Conservation (phyloP, 2,113 vertebrate species). For the Ictidomys tridecemlineatus region DNA sequence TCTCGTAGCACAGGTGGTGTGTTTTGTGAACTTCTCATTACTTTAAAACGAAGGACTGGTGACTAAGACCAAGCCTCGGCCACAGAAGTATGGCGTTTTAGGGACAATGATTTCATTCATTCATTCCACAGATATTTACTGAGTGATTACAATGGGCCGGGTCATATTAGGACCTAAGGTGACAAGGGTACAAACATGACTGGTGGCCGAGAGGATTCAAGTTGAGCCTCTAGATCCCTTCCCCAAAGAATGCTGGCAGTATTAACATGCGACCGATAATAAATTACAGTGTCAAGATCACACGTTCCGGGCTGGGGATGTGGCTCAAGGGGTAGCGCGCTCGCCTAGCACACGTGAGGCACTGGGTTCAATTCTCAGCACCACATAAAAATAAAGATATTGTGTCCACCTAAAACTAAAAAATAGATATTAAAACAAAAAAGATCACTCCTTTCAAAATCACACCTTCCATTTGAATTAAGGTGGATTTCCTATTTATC, state of each 20-base stretch:
- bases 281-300: background rate
- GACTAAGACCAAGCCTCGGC: background rate
- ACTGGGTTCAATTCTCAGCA: no score
- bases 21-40: background rate
- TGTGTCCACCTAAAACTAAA: no score
- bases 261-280: background rate
- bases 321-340: no score
- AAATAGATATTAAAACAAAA: no score
- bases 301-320: background rate
- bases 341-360: no score
- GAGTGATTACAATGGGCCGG: background rate
- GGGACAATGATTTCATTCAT: background rate
- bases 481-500: background rate
- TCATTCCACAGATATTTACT: background rate
- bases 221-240: background rate
- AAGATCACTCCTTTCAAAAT: background rate
- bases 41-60: background rate
- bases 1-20: background rate
- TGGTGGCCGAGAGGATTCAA: background rate
- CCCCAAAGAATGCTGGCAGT: rapidly evolving
- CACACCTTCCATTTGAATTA: background rate
- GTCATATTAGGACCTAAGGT: background rate
- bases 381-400: no score
- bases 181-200: background rate
- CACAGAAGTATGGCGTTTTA: background rate